Evolutionary conservation across 2,113 vertebrate genomes (phyloP).

Genomic region (Notiomystis cincta): DNA sequence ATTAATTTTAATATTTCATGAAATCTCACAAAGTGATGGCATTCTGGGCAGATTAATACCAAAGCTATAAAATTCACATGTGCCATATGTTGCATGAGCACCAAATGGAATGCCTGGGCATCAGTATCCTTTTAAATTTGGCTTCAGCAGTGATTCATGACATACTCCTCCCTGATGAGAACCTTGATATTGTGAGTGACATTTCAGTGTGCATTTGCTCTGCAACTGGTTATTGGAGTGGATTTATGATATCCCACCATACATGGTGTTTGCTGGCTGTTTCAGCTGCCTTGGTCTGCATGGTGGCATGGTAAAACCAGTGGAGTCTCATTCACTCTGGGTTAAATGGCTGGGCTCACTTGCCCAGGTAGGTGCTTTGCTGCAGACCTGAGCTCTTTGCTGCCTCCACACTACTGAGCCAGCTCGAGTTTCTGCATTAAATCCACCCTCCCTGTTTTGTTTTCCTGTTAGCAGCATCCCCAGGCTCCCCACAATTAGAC

Average conservation of each 20-base stretch:
- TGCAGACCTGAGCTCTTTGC: neutral
- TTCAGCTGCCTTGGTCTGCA: neutral
- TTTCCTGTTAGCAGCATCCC: neutral
- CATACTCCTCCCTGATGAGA: neutral
- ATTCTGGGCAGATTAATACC: constrained; percentile 27
- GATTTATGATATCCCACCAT: neutral
- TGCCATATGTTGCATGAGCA: constrained; percentile 7
- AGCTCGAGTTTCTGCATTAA: neutral
- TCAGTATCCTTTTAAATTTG: constrained; percentile 15
- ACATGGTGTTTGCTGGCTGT: neutral
- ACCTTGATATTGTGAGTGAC: neutral
- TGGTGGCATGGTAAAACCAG: neutral
- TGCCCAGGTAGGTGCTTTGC: neutral
- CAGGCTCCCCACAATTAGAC: neutral
- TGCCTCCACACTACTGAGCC: neutral
- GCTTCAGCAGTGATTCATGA: neutral
- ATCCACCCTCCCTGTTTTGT: neutral
- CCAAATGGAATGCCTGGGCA: neutral
- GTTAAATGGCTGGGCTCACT: neutral
- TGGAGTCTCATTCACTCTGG: neutral
- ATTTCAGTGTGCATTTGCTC: neutral
- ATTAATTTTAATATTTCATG: constrained; percentile 58
- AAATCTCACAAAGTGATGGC: constrained; percentile 20
- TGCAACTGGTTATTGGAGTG: neutral
- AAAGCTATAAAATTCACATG: constrained; percentile 29